Conservation (phyloP, 1,140 invertebrate species). For the Andricus grossulariae region DNA sequence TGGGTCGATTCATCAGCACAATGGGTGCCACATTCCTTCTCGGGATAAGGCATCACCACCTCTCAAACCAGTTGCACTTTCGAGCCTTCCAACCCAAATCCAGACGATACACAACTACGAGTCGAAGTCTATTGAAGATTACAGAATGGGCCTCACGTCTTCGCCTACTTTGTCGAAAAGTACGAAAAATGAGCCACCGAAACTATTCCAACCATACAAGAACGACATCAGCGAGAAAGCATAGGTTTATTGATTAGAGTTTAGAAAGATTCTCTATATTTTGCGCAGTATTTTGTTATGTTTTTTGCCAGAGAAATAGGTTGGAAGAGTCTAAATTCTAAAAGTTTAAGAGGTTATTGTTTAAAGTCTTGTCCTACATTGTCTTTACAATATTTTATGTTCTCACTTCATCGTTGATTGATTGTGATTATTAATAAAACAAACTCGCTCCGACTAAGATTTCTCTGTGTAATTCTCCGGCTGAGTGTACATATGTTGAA, state of each 20-base stretch:
- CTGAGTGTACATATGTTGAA: not conserved
- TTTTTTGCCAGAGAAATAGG: not conserved
- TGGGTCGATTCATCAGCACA: slow-evolving; percentile 33
- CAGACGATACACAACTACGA: slow-evolving; percentile 49
- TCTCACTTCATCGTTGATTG: too few relatives aligned
- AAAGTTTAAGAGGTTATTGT: not conserved
- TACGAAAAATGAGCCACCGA: slow-evolving; percentile 77
- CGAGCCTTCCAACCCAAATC: slow-evolving; percentile 47
- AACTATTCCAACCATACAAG: slow-evolving; percentile 84
- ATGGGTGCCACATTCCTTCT: slow-evolving; percentile 23
- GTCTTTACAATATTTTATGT: too few relatives aligned
- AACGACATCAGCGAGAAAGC: slow-evolving; percentile 75
- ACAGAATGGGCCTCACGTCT: slow-evolving; percentile 49
- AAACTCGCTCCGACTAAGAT: too few relatives aligned
- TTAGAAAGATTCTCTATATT: not conserved
- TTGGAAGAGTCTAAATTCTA: not conserved
- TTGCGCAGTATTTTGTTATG: not conserved
- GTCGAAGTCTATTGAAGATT: slow-evolving; percentile 43
- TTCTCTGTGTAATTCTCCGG: too few relatives aligned
- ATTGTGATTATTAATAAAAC: too few relatives aligned
- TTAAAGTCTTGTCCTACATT: too few relatives aligned
- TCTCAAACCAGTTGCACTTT: slow-evolving; percentile 18
- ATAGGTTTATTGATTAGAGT: slow-evolving; percentile 41
- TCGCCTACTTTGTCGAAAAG: slow-evolving; percentile 58
- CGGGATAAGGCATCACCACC: slow-evolving; percentile 35